These are phyloP conservation scores for Pollenia griseotomentosa DNA, from an alignment of 2,888 invertebrate genomes.

Conservation along the genomic window DNA sequence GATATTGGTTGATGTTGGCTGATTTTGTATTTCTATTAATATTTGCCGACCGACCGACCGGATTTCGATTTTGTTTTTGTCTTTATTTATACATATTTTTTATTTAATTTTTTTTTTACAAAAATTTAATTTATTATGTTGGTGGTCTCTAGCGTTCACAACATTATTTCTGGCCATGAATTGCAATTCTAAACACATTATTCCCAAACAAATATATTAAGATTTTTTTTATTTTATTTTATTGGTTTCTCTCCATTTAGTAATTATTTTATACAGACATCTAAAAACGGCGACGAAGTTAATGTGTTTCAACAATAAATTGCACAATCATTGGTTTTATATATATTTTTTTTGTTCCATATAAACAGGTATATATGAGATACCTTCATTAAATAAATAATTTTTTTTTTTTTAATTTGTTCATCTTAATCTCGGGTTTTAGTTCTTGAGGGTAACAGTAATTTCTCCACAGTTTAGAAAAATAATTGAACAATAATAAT, in stretches of 20 bases:
- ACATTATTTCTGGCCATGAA: conserved; percentile 74
- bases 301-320: conserved; percentile 54
- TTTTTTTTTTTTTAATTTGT: background rate
- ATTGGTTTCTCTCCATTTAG: background rate
- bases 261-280: conserved; percentile 34
- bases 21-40: conserved; percentile 51
- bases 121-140: conserved; percentile 55
- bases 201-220: conserved; percentile 32
- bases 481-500: conserved; percentile 36
- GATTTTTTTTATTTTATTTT: background rate
- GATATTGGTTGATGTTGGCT: conserved; percentile 15
- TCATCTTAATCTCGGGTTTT: conserved; percentile 42
- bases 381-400: background rate
- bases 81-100: too few relatives aligned
- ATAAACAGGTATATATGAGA: background rate
- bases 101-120: conserved; percentile 24
- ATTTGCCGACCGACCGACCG: conserved; percentile 56
- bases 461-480: conserved; percentile 29
- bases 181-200: conserved; percentile 71
- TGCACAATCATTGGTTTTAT: conserved; percentile 62
- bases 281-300: conserved; percentile 47
- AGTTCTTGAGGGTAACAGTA: conserved; percentile 37
- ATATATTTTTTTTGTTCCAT: conserved; percentile 52
- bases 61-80: conserved; percentile 11
- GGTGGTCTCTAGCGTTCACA: conserved; percentile 74